Conservation (phyloP, 2,888 invertebrate species). For the Troglohyphantes excavatus region DNA sequence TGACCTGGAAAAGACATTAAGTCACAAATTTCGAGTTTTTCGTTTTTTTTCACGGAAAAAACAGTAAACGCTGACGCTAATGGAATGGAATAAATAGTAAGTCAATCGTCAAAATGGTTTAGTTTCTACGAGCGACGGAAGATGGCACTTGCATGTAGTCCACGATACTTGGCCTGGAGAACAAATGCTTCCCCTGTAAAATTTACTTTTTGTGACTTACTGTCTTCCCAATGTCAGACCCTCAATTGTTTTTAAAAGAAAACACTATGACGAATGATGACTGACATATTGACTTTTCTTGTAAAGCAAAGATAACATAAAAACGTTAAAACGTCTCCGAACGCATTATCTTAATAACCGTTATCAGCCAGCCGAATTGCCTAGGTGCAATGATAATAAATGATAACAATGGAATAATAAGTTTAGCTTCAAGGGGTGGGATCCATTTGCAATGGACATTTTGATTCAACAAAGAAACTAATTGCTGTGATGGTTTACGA, state of each 20-base stretch:
- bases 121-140: too few relatives aligned
- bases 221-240: constrained; percentile 21
- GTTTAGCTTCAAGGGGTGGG: neutral
- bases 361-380: constrained; percentile 16
- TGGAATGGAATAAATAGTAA: too few relatives aligned
- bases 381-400: neutral
- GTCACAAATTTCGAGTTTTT: too few relatives aligned
- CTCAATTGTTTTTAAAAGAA: constrained; percentile 14
- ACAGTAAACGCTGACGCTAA: too few relatives aligned
- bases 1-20: too few relatives aligned
- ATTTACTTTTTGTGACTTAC: too few relatives aligned
- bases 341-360: constrained; percentile 20
- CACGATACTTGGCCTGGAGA: too few relatives aligned
- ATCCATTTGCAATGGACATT: neutral
- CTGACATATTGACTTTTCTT: neutral
- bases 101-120: too few relatives aligned
- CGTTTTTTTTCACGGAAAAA: too few relatives aligned
- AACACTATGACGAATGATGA: neutral
- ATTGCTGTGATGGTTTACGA: neutral
- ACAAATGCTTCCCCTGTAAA: too few relatives aligned
- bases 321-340: neutral
- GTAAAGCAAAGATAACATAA: constrained; percentile 1
- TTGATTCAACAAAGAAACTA: neutral
- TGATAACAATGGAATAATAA: constrained; percentile 5
- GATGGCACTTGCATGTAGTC: too few relatives aligned